Evolutionary conservation across 2,113 vertebrate genomes (phyloP).

Genomic region (Stigmatopora argus): DNA sequence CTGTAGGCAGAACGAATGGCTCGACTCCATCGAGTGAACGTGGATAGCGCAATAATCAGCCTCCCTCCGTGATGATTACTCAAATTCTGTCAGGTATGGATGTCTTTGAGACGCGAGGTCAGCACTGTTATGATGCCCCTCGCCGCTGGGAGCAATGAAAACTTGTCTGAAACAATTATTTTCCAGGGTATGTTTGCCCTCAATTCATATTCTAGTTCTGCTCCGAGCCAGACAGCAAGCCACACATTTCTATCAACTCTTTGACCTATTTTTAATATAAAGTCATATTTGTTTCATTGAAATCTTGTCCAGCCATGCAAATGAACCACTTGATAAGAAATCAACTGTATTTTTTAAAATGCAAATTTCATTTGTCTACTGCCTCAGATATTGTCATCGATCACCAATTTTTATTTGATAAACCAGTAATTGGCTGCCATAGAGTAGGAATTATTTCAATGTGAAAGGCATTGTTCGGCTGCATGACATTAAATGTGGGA

Average conservation of each 20-base stretch:
- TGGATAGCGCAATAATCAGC: constrained; percentile 29
- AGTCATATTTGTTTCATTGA: not conserved
- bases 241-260: constrained; percentile 26
- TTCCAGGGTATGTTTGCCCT: constrained; percentile 44
- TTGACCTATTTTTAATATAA: constrained; percentile 12
- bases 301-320: not conserved
- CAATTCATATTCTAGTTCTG: constrained; percentile 31
- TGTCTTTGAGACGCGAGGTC: constrained; percentile 41
- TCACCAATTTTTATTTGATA: not conserved
- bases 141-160: constrained; percentile 36
- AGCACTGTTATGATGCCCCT: constrained; percentile 32
- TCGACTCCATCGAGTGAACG: constrained; percentile 10
- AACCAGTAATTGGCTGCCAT: not conserved
- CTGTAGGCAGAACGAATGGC: constrained; percentile 4
- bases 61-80: constrained; percentile 28
- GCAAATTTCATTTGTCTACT: too few relatives aligned
- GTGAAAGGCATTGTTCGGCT: constrained; percentile 6
- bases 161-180: constrained; percentile 50
- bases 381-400: not conserved
- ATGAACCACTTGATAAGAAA: not conserved
- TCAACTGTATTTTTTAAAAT: too few relatives aligned
- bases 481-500: not conserved
- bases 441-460: not conserved
- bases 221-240: constrained; percentile 22
- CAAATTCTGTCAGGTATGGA: constrained; percentile 36